Evolutionary conservation across 23 tunicate species (phyloP).

Genomic region (Phallusia fumigata): DNA sequence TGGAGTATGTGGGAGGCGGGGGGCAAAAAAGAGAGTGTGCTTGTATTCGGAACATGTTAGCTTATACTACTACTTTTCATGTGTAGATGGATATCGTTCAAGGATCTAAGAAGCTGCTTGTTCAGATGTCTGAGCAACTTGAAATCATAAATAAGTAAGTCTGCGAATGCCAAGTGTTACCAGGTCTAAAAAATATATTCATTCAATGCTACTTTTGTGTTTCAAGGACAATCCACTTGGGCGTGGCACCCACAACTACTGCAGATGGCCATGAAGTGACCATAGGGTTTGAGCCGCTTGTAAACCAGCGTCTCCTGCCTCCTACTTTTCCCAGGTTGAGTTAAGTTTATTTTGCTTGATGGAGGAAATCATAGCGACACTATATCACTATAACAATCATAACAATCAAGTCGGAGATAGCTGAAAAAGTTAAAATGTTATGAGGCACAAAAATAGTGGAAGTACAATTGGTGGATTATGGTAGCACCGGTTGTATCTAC

Average conservation of each 20-base stretch:
- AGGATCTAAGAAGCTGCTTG: constrained; percentile 30
- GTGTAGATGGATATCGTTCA: constrained; percentile 57
- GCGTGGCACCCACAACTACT: constrained; percentile 13
- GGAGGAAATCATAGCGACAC: too few species aligned
- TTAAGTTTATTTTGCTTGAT: too few species aligned
- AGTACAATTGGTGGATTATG: too few species aligned
- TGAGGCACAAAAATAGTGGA: too few species aligned
- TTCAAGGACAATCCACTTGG: constrained; percentile 30
- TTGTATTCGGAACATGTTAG: too few species aligned
- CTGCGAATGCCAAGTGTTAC: neutral
- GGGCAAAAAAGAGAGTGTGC: too few species aligned
- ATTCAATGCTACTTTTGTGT: neutral
- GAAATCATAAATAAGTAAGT: constrained; percentile 27
- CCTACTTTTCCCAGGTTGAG: constrained; percentile 95
- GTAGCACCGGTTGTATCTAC: too few species aligned
- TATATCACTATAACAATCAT: too few species aligned
- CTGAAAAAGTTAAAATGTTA: too few species aligned
- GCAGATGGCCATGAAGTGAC: constrained; percentile 67
- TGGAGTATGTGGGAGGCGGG: too few species aligned
- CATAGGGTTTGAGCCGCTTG: constrained; percentile 79
- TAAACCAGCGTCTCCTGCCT: constrained; percentile 82
- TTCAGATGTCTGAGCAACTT: constrained; percentile 54
- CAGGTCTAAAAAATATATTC: neutral
- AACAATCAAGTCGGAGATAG: too few species aligned
- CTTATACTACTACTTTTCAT: too few species aligned